phyloP scores from a whole-genome alignment of 2,888 invertebrate genomes.

The Chesias legatella region DNA sequence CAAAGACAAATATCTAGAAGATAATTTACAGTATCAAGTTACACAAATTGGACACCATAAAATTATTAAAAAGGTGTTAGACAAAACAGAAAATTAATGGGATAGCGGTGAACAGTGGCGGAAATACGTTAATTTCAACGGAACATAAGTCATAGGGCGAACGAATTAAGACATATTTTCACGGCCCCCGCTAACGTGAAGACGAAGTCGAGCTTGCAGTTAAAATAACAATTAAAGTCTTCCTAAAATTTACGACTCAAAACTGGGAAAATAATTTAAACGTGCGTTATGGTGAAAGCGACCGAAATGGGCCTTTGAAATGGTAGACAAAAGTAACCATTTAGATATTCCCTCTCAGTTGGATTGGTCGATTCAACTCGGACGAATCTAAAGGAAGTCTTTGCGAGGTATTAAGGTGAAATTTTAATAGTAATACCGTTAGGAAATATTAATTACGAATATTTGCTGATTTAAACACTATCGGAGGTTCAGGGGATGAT shows the following conservation, averaged over 20 bases:
- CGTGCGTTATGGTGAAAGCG: slow-evolving; percentile 59
- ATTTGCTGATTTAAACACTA: slow-evolving; percentile 66
- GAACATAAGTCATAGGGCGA: slow-evolving; percentile 74
- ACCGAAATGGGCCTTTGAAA: slow-evolving; percentile 66
- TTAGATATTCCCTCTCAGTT: slow-evolving; percentile 50
- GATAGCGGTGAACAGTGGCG: slow-evolving; percentile 35
- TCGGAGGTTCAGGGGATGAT: slow-evolving; percentile 40
- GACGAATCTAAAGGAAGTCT: slow-evolving; percentile 49
- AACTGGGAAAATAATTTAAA: slow-evolving; percentile 77
- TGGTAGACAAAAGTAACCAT: slow-evolving; percentile 70
- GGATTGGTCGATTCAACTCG: slow-evolving; percentile 60
- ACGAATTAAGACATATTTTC: slow-evolving; percentile 78
- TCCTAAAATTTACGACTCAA: slow-evolving; percentile 76
- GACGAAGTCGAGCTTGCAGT: slow-evolving; percentile 76
- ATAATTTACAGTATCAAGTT: not conserved
- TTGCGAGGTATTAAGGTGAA: slow-evolving; percentile 61
- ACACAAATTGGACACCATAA: slow-evolving; percentile 24
- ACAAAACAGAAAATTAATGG: slow-evolving; percentile 47
- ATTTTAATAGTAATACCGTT: slow-evolving; percentile 73
- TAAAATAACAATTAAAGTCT: slow-evolving; percentile 81
- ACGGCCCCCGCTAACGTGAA: slow-evolving; percentile 52
- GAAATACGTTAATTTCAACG: slow-evolving; percentile 57
- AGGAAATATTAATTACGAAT: slow-evolving; percentile 71
- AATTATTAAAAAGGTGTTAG: slow-evolving; percentile 38
- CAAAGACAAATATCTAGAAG: slow-evolving; percentile 1